Evolutionary conservation across 2,113 vertebrate species (phyloP).

Genomic region (Marmota flaviventris): DNA sequence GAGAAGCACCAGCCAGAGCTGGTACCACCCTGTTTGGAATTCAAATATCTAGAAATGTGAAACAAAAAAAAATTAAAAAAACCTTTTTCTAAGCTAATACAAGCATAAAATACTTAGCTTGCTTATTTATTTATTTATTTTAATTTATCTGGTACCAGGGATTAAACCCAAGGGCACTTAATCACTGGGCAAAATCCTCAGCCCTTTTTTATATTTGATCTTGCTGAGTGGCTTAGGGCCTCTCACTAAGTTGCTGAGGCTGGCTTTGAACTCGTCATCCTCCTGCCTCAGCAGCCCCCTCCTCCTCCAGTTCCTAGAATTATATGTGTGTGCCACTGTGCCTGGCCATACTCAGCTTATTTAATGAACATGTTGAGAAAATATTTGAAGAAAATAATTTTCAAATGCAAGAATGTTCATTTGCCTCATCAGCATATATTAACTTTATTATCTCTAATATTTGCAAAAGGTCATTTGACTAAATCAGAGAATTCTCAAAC

Average conservation of each 20-base stretch:
- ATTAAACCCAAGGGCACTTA: too few relatives aligned
- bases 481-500: not conserved
- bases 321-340: too few relatives aligned
- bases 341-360: not conserved
- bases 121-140: not conserved
- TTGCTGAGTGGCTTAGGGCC: too few relatives aligned
- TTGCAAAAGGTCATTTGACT: not conserved
- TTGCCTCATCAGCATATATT: not conserved
- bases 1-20: not conserved
- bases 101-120: not conserved
- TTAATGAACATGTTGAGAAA: conserved; percentile 47
- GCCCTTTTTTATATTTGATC: too few relatives aligned
- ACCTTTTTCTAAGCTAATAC: not conserved
- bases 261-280: too few relatives aligned
- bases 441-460: not conserved
- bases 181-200: too few relatives aligned
- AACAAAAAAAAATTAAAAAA: too few relatives aligned
- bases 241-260: too few relatives aligned
- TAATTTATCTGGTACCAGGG: too few relatives aligned
- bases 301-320: too few relatives aligned
- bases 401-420: conserved; percentile 7
- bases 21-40: not conserved
- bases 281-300: too few relatives aligned
- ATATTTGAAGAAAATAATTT: conserved; percentile 37
- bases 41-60: not conserved